Conservation (phyloP, 2,888 invertebrate genomes). For the Drosophila prostipennis region DNA sequence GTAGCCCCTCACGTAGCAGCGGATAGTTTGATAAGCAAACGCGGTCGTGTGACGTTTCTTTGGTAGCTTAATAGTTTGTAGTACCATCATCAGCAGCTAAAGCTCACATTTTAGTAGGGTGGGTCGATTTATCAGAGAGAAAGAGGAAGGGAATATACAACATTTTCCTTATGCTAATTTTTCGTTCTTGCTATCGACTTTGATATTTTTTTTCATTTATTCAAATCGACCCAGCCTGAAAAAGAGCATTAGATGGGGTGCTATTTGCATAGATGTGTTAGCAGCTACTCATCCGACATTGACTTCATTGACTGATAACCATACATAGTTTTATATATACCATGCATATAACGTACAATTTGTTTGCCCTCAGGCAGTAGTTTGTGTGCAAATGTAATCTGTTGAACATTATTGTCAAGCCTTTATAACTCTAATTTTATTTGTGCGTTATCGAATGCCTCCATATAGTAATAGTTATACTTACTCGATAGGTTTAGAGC, state of each 20-base stretch:
- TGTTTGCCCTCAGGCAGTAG: constrained; percentile 50
- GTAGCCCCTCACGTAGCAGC: constrained; percentile 5
- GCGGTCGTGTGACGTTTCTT: constrained; percentile 20
- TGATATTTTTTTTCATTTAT: background rate
- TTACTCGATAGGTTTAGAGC: constrained; percentile 40
- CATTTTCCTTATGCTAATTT: background rate
- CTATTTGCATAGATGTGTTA: constrained; percentile 49
- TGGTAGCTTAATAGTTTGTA: constrained; percentile 38
- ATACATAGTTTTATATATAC: constrained; percentile 43
- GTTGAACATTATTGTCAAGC: constrained; percentile 59
- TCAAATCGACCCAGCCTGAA: constrained; percentile 36
- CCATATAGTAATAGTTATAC: constrained; percentile 28
- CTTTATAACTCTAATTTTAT: constrained; percentile 39
- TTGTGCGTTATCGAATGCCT: constrained; percentile 39
- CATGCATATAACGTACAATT: constrained; percentile 50
- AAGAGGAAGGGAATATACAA: background rate
- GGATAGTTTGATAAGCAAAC: constrained; percentile 12
- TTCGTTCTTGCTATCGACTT: background rate
- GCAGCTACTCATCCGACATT: constrained; percentile 59
- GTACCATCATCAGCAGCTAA: constrained; percentile 40
- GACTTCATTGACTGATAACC: constrained; percentile 76
- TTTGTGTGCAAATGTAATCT: constrained; percentile 44
- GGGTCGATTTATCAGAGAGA: background rate
- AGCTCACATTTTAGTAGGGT: background rate
- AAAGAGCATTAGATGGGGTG: constrained; percentile 43